A percentile compares a stretch with the other conserved stretches of the same genome.
These are phyloP conservation scores for Hemiprocne comata DNA, from an alignment of 2,113 vertebrate species.

Conservation along the genomic window DNA sequence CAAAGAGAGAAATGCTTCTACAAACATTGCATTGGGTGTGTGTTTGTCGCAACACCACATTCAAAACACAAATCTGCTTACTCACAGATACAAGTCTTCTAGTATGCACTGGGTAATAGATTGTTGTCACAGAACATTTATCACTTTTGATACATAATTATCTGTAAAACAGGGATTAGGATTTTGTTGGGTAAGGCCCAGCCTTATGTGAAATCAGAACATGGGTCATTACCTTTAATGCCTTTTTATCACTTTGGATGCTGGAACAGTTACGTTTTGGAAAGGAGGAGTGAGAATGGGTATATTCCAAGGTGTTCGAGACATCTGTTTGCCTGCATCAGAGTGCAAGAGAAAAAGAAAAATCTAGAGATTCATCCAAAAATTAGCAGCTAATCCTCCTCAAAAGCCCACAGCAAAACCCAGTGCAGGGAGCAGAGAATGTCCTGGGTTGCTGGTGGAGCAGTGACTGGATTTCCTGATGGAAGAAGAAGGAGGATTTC, in stretches of 20 bases:
- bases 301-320: conserved; percentile 2
- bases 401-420: neutral
- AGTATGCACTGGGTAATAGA: neutral
- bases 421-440: neutral
- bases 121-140: conserved; percentile 45
- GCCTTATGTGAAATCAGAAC: conserved; percentile 30
- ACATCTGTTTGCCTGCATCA: conserved; percentile 26
- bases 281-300: conserved; percentile 10
- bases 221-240: conserved; percentile 59
- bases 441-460: neutral
- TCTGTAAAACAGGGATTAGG: conserved; percentile 30
- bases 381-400: neutral
- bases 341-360: neutral
- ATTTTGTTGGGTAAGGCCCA: conserved; percentile 49
- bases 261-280: conserved; percentile 14
- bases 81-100: neutral
- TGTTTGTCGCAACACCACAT: neutral
- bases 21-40: neutral
- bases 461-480: neutral
- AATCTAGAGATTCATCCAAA: neutral
- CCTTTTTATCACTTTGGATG: conserved; percentile 35
- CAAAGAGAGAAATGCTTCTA: neutral
- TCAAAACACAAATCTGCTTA: neutral
- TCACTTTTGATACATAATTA: conserved; percentile 53
- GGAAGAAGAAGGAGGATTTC: neutral